Percentiles rank a stretch among this genome's conserved stretches.
These are phyloP conservation scores for Rhinoptilus africanus DNA, from an alignment of 2,113 vertebrate species.

Conservation along the genomic window DNA sequence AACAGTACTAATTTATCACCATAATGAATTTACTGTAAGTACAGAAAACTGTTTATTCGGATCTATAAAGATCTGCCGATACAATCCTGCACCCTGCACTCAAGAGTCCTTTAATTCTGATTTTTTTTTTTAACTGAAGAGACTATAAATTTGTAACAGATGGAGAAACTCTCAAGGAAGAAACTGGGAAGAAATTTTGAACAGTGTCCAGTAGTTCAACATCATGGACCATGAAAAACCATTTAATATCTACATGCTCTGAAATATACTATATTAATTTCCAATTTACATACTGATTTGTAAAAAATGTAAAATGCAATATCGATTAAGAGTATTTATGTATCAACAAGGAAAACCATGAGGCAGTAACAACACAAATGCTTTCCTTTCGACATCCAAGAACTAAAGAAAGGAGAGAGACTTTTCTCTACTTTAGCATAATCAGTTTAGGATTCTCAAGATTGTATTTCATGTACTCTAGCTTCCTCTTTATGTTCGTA, in stretches of 20 bases:
- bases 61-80: neutral
- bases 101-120: neutral
- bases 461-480: conserved; percentile 21
- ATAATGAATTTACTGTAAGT: neutral
- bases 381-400: neutral
- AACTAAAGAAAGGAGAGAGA: neutral
- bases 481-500: conserved; percentile 15
- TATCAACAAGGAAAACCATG: neutral
- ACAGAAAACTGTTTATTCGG: neutral
- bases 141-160: neutral
- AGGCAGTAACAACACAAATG: neutral
- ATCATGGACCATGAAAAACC: neutral
- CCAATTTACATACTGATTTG: neutral
- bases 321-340: neutral
- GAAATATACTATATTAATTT: neutral
- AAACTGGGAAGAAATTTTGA: neutral
- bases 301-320: neutral
- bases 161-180: neutral
- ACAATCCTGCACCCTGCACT: neutral
- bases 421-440: neutral
- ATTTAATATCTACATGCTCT: neutral
- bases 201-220: neutral
- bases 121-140: neutral
- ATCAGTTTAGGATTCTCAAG: conserved; percentile 7
- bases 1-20: neutral